Percentiles rank a stretch among this genome's conserved stretches.
Conservation (phyloP, 1,140 invertebrate genomes). For the Vanessa atalanta region DNA sequence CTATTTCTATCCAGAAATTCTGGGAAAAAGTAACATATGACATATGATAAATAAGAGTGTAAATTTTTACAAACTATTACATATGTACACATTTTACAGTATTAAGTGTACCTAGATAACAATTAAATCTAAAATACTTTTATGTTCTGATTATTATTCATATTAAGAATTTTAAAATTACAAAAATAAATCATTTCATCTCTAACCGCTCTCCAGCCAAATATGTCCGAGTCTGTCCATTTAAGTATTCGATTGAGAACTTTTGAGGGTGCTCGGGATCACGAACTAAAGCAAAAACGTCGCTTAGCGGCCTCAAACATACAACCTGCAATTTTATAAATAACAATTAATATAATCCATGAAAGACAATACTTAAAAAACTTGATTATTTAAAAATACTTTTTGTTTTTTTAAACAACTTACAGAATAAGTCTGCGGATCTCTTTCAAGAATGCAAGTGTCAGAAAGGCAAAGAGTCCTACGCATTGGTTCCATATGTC, state of each 20-base stretch:
- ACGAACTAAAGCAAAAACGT: constrained; percentile 95
- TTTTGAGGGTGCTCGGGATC: constrained; percentile 95
- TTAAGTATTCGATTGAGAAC: constrained; percentile 97
- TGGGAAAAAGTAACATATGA: no score
- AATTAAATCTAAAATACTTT: no score
- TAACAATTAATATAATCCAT: neutral
- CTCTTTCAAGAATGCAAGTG: constrained; percentile 96
- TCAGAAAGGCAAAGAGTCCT: constrained; percentile 97
- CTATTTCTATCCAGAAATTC: no score
- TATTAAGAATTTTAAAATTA: neutral
- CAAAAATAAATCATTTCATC: neutral
- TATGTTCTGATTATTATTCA: no score
- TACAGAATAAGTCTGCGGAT: constrained; percentile 97
- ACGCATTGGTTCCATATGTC: constrained; percentile 90
- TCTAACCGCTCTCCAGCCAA: constrained; percentile 82
- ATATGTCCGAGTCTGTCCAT: constrained; percentile 93
- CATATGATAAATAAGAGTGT: no score
- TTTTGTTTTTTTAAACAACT: constrained; percentile 62
- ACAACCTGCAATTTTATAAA: constrained; percentile 59
- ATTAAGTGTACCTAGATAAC: no score
- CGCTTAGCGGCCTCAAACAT: constrained; percentile 91
- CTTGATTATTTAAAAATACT: neutral
- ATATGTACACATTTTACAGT: no score
- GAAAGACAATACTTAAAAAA: neutral
- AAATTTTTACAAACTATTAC: no score